Conservation (phyloP, 37 sponge, comb jelly and placozoan species). For the Mnemiopsis leidyi region DNA sequence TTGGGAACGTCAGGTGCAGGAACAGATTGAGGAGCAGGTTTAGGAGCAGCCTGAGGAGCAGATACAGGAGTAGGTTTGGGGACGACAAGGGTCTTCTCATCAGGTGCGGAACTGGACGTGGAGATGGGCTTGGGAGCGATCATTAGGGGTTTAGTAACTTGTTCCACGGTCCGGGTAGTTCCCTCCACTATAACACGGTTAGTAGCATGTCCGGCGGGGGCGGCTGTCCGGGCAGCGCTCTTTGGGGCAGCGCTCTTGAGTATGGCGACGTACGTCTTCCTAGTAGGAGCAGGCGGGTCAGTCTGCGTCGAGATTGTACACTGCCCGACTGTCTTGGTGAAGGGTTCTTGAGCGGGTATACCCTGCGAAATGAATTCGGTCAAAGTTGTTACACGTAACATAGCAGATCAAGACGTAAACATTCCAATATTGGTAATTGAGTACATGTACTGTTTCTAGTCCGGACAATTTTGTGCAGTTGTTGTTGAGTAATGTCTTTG, state of each 20-base stretch:
- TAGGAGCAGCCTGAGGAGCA: neutral
- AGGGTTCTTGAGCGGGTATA: slow-evolving; percentile 36
- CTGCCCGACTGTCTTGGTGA: neutral
- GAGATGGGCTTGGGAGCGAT: slow-evolving; percentile 8
- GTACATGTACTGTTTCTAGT: too few species aligned
- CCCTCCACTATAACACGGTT: neutral
- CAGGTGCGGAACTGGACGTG: too few species aligned
- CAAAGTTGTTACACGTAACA: too few species aligned
- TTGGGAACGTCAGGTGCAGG: neutral
- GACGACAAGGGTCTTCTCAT: neutral
- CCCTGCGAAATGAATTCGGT: too few species aligned
- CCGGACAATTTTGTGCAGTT: too few species aligned
- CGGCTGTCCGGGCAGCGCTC: slow-evolving; percentile 28
- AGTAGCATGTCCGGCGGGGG: neutral
- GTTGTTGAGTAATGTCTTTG: too few species aligned
- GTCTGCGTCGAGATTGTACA: neutral
- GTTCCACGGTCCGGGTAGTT: neutral
- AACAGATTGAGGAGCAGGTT: neutral
- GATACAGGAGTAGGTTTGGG: neutral
- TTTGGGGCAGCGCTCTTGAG: neutral
- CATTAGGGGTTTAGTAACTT: neutral
- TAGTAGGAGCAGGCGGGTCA: neutral
- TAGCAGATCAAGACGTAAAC: too few species aligned
- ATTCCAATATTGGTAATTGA: too few species aligned
- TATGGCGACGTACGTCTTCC: slow-evolving; percentile 56